A percentile compares a stretch with the other conserved stretches of the same genome.
Conservation (phyloP, 2,888 invertebrate species). For the Prosopocoilus inquinatus region DNA sequence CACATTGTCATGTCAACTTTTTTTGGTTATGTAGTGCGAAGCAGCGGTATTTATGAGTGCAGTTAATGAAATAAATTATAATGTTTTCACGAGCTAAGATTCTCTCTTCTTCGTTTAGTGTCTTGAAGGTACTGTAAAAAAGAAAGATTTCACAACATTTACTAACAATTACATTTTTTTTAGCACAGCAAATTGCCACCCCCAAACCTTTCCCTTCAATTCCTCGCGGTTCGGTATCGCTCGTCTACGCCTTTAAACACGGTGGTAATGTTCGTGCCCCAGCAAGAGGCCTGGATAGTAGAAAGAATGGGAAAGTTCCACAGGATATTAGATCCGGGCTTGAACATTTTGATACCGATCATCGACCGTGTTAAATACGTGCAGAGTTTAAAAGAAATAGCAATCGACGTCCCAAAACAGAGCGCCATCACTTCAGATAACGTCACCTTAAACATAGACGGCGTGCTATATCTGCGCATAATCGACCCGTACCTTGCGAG, state of each 20-base stretch:
- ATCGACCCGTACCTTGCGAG: slow-evolving; percentile 91
- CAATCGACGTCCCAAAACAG: slow-evolving; percentile 98
- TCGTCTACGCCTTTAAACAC: slow-evolving; percentile 85
- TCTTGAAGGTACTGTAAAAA: slow-evolving; percentile 43
- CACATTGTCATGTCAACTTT: not conserved
- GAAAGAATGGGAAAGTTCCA: slow-evolving; percentile 98
- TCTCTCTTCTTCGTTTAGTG: slow-evolving; percentile 47
- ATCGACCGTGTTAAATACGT: slow-evolving; percentile 95
- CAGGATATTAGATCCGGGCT: slow-evolving; percentile 89
- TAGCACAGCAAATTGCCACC: slow-evolving; percentile 20
- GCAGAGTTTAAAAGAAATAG: slow-evolving; percentile 97
- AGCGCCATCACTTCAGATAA: slow-evolving; percentile 98
- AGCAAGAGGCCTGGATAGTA: slow-evolving; percentile 98
- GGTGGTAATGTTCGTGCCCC: slow-evolving; percentile 95
- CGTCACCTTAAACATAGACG: slow-evolving; percentile 95
- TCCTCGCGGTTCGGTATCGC: slow-evolving; percentile 39
- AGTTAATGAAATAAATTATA: slow-evolving; percentile 26
- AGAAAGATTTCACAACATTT: not conserved
- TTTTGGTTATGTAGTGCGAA: slow-evolving; percentile 9
- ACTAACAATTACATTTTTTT: slow-evolving; percentile 8
- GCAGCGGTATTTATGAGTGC: not conserved
- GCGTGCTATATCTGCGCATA: slow-evolving; percentile 92
- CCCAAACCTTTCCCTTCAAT: slow-evolving; percentile 18
- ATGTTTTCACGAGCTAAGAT: slow-evolving; percentile 55
- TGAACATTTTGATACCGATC: slow-evolving; percentile 89